Conservation (phyloP, 2,888 invertebrate species). For the Amiota mariae region DNA sequence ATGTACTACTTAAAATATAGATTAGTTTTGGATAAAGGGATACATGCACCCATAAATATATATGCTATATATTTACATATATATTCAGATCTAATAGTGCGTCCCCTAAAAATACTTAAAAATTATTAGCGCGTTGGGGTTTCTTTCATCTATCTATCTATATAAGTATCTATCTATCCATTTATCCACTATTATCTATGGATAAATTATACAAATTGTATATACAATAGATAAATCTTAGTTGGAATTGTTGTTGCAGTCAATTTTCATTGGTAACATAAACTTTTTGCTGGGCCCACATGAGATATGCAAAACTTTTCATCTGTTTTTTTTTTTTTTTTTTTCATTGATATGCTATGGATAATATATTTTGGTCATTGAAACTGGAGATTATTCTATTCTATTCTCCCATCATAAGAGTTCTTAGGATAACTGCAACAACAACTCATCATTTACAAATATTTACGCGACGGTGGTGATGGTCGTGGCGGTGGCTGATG, state of each 20-base stretch:
- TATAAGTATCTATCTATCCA: neutral
- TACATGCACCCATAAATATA: conserved; percentile 33
- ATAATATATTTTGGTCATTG: conserved; percentile 33
- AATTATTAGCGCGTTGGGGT: conserved; percentile 16
- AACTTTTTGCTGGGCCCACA: conserved; percentile 54
- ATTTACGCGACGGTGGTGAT: conserved; percentile 5
- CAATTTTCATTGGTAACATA: neutral
- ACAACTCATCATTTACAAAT: conserved; percentile 27
- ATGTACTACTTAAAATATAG: conserved; percentile 6
- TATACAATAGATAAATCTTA: no score
- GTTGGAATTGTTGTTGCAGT: conserved; percentile 10
- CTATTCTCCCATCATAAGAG: conserved; percentile 35
- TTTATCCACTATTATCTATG: no score
- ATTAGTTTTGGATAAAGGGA: conserved; percentile 29
- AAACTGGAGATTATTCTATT: neutral
- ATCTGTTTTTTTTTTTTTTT: no score
- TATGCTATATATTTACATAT: conserved; percentile 12
- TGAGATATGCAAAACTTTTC: conserved; percentile 61
- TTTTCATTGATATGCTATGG: conserved; percentile 62
- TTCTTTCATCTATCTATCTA: neutral
- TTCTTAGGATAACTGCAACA: conserved; percentile 4
- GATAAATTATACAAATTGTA: no score
- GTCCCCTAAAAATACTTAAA: conserved; percentile 49
- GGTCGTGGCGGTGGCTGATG: neutral
- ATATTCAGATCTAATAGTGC: conserved; percentile 37